Evolutionary conservation across 2,888 invertebrate species (phyloP).

Genomic region (Agrochola macilenta): DNA sequence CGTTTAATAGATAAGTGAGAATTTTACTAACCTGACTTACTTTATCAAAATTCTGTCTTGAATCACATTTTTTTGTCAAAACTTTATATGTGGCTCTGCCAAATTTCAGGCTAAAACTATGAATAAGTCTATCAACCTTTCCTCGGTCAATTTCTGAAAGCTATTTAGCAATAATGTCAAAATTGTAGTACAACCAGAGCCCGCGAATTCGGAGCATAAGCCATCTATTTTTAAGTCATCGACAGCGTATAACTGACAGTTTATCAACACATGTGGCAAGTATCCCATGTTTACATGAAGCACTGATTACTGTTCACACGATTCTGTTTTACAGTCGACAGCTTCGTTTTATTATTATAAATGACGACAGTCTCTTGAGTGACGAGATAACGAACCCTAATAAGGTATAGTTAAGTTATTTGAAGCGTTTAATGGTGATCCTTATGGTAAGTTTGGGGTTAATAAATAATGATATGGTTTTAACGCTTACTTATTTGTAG

Average conservation of each 20-base stretch:
- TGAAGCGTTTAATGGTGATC: conserved; percentile 54
- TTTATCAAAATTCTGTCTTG: background rate
- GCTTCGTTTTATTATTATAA: conserved; percentile 68
- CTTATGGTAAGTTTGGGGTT: conserved; percentile 45
- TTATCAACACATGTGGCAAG: conserved; percentile 57
- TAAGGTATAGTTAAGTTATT: conserved; percentile 54
- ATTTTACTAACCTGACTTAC: background rate
- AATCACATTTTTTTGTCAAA: background rate
- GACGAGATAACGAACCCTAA: conserved; percentile 62
- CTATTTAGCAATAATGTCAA: background rate
- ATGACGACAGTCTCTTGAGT: conserved; percentile 65
- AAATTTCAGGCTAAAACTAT: background rate
- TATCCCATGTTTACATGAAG: conserved; percentile 62
- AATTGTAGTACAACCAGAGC: background rate
- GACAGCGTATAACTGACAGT: conserved; percentile 19
- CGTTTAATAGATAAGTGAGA: background rate
- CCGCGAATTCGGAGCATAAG: conserved; percentile 38
- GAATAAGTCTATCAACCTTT: too few species aligned
- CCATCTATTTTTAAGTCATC: conserved; percentile 44
- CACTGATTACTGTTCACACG: conserved; percentile 76
- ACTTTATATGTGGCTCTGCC: background rate
- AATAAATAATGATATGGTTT: conserved; percentile 44
- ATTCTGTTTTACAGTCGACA: conserved; percentile 48
- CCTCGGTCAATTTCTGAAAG: background rate
- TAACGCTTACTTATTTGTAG: conserved; percentile 9